phyloP scores from a whole-genome alignment of 92 coral and sea anemone genomes.

The Parazoanthus darwini region DNA sequence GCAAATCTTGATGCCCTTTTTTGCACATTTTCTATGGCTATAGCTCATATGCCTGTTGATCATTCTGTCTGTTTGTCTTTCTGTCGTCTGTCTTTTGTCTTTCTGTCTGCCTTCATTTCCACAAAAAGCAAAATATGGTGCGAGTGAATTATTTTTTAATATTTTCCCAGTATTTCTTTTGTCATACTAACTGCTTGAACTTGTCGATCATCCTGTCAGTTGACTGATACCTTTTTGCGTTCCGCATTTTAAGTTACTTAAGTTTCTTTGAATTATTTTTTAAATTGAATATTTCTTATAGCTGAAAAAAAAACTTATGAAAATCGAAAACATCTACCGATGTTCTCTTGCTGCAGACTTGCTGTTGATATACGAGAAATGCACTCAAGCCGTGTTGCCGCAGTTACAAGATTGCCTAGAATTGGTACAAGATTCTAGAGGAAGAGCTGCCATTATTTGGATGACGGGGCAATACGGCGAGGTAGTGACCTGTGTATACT shows the following conservation, averaged over 20 bases:
- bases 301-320: background rate
- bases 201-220: too few relatives aligned
- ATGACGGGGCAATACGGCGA: conserved; percentile 96
- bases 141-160: too few relatives aligned
- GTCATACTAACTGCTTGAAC: too few relatives aligned
- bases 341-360: conserved; percentile 58
- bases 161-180: too few relatives aligned
- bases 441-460: conserved; percentile 90
- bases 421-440: conserved; percentile 79
- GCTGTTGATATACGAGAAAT: conserved; percentile 80
- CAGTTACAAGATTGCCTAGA: conserved; percentile 78
- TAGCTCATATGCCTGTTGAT: background rate
- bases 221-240: too few relatives aligned
- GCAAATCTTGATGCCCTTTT: too few relatives aligned
- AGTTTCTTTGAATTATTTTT: background rate
- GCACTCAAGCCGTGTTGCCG: conserved; percentile 81
- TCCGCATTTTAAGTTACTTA: too few relatives aligned
- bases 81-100: background rate
- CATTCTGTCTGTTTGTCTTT: background rate
- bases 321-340: background rate
- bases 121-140: too few relatives aligned
- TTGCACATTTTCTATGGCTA: too few relatives aligned
- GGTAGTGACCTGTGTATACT: conserved; percentile 49
- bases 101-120: background rate
- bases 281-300: background rate